A percentile compares a stretch with the other conserved stretches of the same genome.
Conservation (phyloP, 2,888 invertebrate species). For the Calameuta pallipes region DNA sequence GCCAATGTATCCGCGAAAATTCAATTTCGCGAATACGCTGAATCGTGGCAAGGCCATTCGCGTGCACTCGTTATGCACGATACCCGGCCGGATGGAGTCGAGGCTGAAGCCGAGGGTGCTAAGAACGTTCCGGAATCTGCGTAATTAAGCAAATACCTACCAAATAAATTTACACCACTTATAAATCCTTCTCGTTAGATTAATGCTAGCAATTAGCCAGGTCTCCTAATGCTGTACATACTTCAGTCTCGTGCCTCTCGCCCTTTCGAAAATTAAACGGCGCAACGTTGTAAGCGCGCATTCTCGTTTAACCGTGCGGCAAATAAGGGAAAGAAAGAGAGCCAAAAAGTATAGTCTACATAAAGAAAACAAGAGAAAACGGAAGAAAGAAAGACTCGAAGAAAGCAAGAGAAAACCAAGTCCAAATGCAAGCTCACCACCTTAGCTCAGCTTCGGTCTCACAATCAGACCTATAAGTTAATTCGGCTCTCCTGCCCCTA, state of each 20-base stretch:
- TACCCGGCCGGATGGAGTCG: not conserved
- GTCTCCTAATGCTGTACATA: slow-evolving; percentile 14
- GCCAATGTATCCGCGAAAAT: not conserved
- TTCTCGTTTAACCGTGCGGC: not conserved
- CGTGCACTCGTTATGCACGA: not conserved
- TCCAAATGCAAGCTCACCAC: not conserved
- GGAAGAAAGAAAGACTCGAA: not conserved
- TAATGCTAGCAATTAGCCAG: slow-evolving; percentile 57
- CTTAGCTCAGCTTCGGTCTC: not conserved
- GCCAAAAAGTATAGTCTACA: not conserved
- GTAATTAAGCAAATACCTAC: slow-evolving; percentile 55
- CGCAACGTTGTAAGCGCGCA: not conserved
- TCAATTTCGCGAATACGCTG: not conserved
- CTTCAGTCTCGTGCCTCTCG: not conserved
- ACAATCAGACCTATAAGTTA: not conserved
- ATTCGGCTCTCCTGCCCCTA: not conserved
- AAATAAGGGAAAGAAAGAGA: not conserved
- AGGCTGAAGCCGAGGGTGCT: slow-evolving; percentile 25
- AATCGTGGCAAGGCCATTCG: not conserved
- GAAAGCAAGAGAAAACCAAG: not conserved
- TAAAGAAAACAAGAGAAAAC: not conserved
- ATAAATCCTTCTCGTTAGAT: slow-evolving; percentile 59
- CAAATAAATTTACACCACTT: slow-evolving; percentile 57
- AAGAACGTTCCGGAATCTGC: slow-evolving; percentile 47
- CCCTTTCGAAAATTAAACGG: slow-evolving; percentile 6